These are phyloP conservation scores for Rhingia rostrata DNA, from an alignment of 2,888 invertebrate genomes.

Conservation along the genomic window DNA sequence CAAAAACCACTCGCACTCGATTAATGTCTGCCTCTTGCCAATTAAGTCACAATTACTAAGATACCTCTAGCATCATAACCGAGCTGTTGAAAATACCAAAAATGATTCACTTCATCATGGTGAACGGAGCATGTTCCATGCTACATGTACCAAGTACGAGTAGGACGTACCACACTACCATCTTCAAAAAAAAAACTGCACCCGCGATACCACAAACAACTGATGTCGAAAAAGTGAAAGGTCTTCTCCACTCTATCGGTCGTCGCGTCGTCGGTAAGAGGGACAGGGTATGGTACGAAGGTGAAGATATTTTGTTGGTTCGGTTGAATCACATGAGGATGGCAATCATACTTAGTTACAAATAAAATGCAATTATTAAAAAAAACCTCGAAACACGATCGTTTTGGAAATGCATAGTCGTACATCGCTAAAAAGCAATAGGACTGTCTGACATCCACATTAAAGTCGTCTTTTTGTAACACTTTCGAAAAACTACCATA, in stretches of 20 bases:
- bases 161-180: background rate
- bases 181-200: conserved; percentile 51
- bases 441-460: too few species aligned
- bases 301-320: conserved; percentile 40
- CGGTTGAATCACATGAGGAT: conserved; percentile 44
- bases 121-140: conserved; percentile 26
- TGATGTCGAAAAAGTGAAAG: conserved; percentile 71
- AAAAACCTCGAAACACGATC: conserved; percentile 12
- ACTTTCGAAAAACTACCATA: too few species aligned
- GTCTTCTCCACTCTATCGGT: conserved; percentile 16
- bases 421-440: too few species aligned
- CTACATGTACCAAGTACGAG: too few species aligned
- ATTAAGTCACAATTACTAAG: conserved; percentile 61
- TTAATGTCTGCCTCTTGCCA: conserved; percentile 57
- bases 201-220: conserved; percentile 45
- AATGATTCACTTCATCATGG: conserved; percentile 42
- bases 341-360: conserved; percentile 48
- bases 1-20: conserved; percentile 59
- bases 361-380: conserved; percentile 14
- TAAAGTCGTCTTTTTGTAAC: background rate
- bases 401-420: conserved; percentile 9
- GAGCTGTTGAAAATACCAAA: conserved; percentile 42
- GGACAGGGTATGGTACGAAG: conserved; percentile 12
- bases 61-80: conserved; percentile 33
- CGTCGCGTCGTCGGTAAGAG: background rate